Conservation (phyloP, 2,113 vertebrate genomes). For the Tychaedon coryphoeus region DNA sequence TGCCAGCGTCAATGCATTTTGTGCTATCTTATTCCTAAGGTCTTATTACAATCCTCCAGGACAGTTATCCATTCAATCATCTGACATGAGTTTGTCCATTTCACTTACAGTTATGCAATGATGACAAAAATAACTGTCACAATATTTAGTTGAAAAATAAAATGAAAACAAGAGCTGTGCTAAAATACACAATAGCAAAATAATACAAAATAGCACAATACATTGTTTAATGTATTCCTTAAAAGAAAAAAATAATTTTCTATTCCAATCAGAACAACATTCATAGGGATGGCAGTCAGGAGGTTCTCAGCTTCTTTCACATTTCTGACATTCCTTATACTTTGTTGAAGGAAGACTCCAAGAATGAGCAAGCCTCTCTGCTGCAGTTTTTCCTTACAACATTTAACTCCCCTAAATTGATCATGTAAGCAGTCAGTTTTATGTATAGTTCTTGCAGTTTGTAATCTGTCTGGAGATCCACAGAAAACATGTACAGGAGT, state of each 20-base stretch:
- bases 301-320: not conserved
- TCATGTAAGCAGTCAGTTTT: not conserved
- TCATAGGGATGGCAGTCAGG: not conserved
- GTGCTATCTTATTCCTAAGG: not conserved
- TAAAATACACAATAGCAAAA: no score
- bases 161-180: not conserved
- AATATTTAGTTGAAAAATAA: conserved; percentile 4
- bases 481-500: not conserved
- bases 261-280: not conserved
- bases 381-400: not conserved
- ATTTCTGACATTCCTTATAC: not conserved
- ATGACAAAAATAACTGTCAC: not conserved
- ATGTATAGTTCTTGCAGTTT: not conserved
- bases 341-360: not conserved
- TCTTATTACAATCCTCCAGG: not conserved
- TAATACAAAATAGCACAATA: not conserved
- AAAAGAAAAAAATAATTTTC: not conserved
- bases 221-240: not conserved
- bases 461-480: not conserved
- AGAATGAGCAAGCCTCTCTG: not conserved
- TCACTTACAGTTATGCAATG: not conserved
- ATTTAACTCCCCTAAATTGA: not conserved
- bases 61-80: not conserved
- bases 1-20: not conserved
- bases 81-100: not conserved